phyloP scores from a whole-genome alignment of 2,113 vertebrate genomes.

The Sclerurus mexicanus region DNA sequence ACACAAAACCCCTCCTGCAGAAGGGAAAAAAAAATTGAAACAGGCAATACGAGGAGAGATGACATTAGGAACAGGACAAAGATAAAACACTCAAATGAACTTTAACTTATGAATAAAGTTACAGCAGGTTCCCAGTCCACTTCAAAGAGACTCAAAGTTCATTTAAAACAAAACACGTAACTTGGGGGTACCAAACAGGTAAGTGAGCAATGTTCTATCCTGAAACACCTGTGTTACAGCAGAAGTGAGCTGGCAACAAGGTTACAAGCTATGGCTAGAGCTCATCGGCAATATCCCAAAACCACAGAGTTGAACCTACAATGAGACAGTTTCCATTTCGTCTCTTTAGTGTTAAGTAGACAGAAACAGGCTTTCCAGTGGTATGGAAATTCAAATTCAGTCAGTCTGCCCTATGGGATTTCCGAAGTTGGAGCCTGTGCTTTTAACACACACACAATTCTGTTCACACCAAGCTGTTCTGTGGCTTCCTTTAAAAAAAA shows the following conservation, averaged over 20 bases:
- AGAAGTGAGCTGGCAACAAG: not conserved
- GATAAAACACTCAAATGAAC: not conserved
- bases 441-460: not conserved
- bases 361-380: not conserved
- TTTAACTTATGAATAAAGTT: not conserved
- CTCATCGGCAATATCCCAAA: not conserved
- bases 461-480: not conserved
- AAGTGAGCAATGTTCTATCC: not conserved
- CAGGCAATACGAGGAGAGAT: fast-evolving
- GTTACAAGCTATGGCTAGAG: not conserved
- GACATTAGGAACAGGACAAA: not conserved
- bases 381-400: not conserved
- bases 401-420: not conserved
- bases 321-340: not conserved
- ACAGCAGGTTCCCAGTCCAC: not conserved
- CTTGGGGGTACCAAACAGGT: not conserved
- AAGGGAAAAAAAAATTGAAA: not conserved
- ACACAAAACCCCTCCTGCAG: slow-evolving; percentile 89
- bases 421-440: not conserved
- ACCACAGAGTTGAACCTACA: not conserved
- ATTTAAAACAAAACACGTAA: not conserved
- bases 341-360: not conserved
- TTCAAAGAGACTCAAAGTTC: not conserved
- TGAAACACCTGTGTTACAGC: not conserved
- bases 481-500: not conserved